Evolutionary conservation across 1,140 invertebrate genomes (phyloP).

Genomic region (Globodera ellingtonae): DNA sequence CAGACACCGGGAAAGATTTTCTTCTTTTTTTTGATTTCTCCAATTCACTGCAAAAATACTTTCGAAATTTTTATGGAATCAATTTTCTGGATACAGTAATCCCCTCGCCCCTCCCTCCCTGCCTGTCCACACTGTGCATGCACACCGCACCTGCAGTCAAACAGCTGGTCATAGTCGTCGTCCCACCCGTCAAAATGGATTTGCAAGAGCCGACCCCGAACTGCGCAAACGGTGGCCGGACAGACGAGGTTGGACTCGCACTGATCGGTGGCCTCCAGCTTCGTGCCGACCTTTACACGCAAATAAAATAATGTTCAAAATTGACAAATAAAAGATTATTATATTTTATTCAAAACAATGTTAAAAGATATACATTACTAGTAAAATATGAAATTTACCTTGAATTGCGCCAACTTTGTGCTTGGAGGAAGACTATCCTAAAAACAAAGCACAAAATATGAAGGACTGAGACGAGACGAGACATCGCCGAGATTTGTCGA

Average conservation of each 20-base stretch:
- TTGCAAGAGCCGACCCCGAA: slow-evolving; percentile 34
- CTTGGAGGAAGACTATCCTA: slow-evolving; percentile 27
- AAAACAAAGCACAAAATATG: background rate
- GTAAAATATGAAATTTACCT: slow-evolving; percentile 18
- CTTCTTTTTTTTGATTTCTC: too few species aligned
- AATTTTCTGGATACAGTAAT: background rate
- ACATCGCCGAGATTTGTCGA: too few species aligned
- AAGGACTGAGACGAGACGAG: background rate
- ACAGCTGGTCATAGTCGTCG: slow-evolving; percentile 30
- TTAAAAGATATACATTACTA: too few species aligned
- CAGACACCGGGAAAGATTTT: too few species aligned
- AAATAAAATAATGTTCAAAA: slow-evolving; percentile 3
- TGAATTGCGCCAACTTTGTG: slow-evolving; percentile 24
- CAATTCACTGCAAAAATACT: too few species aligned
- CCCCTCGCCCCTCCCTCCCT: too few species aligned
- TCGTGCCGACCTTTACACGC: slow-evolving; percentile 28
- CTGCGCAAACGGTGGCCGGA: slow-evolving; percentile 32
- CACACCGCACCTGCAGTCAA: slow-evolving; percentile 39
- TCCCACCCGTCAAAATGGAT: slow-evolving; percentile 44
- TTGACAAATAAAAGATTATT: slow-evolving; percentile 1
- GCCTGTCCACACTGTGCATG: too few species aligned
- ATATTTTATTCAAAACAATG: background rate
- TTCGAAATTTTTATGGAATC: too few species aligned
- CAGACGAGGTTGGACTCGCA: slow-evolving; percentile 41
- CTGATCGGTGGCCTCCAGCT: slow-evolving; percentile 36